phyloP scores from a whole-genome alignment of 2,888 invertebrate genomes.

The Teleogryllus oceanicus region DNA sequence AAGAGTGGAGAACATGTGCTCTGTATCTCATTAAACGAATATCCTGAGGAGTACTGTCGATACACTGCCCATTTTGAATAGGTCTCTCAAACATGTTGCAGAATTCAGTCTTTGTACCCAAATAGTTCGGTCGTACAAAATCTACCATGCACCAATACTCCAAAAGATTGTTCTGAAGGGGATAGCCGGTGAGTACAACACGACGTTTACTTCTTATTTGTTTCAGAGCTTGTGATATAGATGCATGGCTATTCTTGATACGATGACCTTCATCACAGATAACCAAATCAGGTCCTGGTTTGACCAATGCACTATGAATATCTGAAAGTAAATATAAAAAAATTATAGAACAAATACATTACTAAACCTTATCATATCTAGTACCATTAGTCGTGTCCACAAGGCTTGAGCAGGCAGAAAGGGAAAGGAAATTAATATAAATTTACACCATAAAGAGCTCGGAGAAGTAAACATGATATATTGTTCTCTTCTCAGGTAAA shows the following conservation, averaged over 20 bases:
- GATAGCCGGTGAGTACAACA: constrained; percentile 96
- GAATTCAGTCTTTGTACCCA: constrained; percentile 95
- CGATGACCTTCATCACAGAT: constrained; percentile 97
- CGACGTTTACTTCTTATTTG: constrained; percentile 91
- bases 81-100: constrained; percentile 98
- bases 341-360: too few relatives aligned
- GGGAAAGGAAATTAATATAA: too few relatives aligned
- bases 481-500: too few relatives aligned
- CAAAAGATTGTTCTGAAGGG: constrained; percentile 92
- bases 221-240: constrained; percentile 91
- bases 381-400: too few relatives aligned
- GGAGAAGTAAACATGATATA: too few relatives aligned
- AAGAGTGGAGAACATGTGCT: constrained; percentile 91
- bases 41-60: constrained; percentile 93
- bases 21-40: constrained; percentile 90
- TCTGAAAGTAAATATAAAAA: constrained; percentile 49
- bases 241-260: constrained; percentile 96
- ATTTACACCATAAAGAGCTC: too few relatives aligned
- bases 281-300: constrained; percentile 89
- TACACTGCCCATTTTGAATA: constrained; percentile 97
- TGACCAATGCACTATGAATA: constrained; percentile 78
- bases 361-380: too few relatives aligned
- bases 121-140: constrained; percentile 94
- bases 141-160: constrained; percentile 99
- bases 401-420: too few relatives aligned